These are phyloP conservation scores for Maniola hyperantus DNA, from an alignment of 2,888 invertebrate species.

Conservation along the genomic window DNA sequence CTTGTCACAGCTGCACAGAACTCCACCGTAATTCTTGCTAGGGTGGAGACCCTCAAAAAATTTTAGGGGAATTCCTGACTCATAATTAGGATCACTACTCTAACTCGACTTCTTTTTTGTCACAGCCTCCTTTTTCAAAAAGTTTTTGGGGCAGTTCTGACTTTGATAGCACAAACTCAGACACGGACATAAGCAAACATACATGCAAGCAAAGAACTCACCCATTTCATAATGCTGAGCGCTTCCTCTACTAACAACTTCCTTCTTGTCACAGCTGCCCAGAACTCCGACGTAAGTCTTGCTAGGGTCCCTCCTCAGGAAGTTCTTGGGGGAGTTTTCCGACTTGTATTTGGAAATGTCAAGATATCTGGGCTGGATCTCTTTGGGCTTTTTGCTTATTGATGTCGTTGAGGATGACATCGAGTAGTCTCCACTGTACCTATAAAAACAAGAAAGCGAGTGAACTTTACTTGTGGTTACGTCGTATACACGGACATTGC, in stretches of 20 bases:
- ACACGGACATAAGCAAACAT: background rate
- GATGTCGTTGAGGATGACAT: conserved; percentile 78
- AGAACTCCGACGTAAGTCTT: conserved; percentile 74
- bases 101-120: no score
- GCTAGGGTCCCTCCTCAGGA: conserved; percentile 82
- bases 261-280: conserved; percentile 45
- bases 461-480: no score
- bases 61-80: no score
- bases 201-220: conserved; percentile 45
- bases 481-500: no score
- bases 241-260: conserved; percentile 61
- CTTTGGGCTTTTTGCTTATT: conserved; percentile 55
- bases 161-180: no score
- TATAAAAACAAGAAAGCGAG: conserved; percentile 36
- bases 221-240: conserved; percentile 76
- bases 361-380: conserved; percentile 76
- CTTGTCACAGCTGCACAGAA: conserved; percentile 50
- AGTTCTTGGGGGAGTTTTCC: conserved; percentile 72
- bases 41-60: no score
- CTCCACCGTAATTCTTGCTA: conserved; percentile 76
- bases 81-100: no score
- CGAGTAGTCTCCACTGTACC: conserved; percentile 78
- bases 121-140: no score
- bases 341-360: conserved; percentile 85
- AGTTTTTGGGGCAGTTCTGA: no score